phyloP scores from a whole-genome alignment of 2,113 vertebrate genomes.

The Rhabdornis inornatus region DNA sequence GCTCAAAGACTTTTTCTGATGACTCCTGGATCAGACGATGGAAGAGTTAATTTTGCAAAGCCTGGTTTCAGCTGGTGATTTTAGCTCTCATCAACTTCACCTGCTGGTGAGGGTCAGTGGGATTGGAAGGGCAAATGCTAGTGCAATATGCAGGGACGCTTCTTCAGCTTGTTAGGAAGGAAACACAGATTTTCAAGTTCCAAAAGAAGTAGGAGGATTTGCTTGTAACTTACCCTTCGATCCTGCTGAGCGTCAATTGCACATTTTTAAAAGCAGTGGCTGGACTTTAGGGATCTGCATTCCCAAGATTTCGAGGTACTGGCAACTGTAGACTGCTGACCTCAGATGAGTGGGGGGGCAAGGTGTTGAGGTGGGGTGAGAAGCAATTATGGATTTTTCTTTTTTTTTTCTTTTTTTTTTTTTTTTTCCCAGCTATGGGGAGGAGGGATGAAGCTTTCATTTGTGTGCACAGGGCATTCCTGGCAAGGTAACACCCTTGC shows the following conservation, averaged over 20 bases:
- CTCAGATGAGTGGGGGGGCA: not conserved
- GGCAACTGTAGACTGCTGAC: not conserved
- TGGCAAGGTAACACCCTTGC: not conserved
- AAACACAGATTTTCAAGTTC: not conserved
- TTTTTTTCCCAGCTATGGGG: rapidly evolving
- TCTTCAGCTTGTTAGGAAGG: not conserved
- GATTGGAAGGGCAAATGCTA: not conserved
- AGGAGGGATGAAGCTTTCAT: not conserved
- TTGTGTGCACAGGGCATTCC: not conserved
- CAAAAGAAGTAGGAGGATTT: not conserved
- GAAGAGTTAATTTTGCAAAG: not conserved
- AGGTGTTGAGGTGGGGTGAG: not conserved
- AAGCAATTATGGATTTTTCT: not conserved
- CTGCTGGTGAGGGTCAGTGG: not conserved
- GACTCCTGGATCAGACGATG: not conserved
- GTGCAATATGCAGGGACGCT: not conserved
- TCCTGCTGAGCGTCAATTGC: rapidly evolving
- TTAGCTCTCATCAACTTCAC: not conserved
- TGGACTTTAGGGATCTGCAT: not conserved
- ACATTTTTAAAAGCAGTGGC: not conserved
- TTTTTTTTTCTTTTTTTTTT: not conserved
- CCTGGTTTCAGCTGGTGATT: not conserved
- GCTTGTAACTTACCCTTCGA: rapidly evolving
- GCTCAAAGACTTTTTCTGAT: not conserved
- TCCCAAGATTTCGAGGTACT: not conserved